Evolutionary conservation across 2,113 vertebrate genomes (phyloP), one percentile per base, ranked within the genome.

Genomic region (Taurulus bubalis): DNA sequence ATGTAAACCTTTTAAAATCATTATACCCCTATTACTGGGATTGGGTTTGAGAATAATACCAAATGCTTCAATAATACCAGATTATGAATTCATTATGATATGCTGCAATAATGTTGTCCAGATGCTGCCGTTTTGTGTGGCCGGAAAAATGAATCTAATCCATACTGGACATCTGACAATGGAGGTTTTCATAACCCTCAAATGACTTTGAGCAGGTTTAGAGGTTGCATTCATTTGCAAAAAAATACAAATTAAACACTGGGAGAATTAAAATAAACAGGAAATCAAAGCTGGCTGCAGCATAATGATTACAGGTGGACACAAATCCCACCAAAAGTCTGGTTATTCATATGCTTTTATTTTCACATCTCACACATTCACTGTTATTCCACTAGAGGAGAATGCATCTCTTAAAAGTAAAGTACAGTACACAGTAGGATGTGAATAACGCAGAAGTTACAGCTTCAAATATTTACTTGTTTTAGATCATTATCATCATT

Each of bases 21-120:
- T 85, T 74, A 84, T 11, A 70, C 73, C 83, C 81, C 88, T 90
- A 87, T 93, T 94, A 94, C 89, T 89, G 88, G 93, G 91, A 94
- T 93, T 94, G 92, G 90, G 68, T 84, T 77, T 42, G 87, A 93
- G 84, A 93, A 94, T 91, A 90, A 91, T 87, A 90, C 89, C 80
- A 87, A 91, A 91, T 87, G 91, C 87, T 77, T 80, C 80, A 91
- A 91, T 92, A 92, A 93, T 89, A 87, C 88, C 91, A 93, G 93
- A 94, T 94, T 94, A 93, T 64, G 67, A 90, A 84, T 88, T 91
- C 88, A 94, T 93, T 92, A 92, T 91, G 89, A 93, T 91, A 89
- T 90, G 87, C 79, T 83, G 42, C 68, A 82, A 93, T 93, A 92
- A 91, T 87, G 74, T 73, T 66, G 88, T 85, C 90, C 93, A 94